Conservation (phyloP, 2,113 vertebrate species). For the Pipa parva region DNA sequence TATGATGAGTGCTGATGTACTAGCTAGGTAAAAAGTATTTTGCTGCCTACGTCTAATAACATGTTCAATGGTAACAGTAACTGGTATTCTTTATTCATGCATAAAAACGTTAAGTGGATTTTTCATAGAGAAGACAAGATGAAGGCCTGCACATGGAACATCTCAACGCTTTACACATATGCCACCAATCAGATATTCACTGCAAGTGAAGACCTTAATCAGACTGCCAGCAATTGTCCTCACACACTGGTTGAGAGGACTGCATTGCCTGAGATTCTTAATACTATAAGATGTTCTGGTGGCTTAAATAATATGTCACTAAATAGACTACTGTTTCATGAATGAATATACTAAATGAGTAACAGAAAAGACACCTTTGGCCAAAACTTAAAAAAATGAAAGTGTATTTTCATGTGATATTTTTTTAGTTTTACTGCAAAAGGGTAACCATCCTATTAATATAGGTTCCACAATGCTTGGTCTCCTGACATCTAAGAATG, state of each 20-base stretch:
- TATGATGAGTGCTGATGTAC: too few relatives aligned
- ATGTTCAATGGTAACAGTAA: too few relatives aligned
- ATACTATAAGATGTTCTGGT: slow-evolving; percentile 53
- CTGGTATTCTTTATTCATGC: too few relatives aligned
- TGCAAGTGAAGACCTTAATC: too few relatives aligned
- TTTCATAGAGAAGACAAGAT: too few relatives aligned
- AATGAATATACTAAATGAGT: slow-evolving; percentile 61
- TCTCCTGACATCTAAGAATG: slow-evolving; percentile 59
- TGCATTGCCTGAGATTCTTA: slow-evolving; percentile 50
- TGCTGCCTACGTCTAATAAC: too few relatives aligned
- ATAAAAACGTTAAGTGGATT: too few relatives aligned
- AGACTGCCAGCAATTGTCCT: slow-evolving; percentile 24
- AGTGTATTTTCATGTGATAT: slow-evolving; percentile 52
- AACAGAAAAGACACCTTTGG: slow-evolving; percentile 59
- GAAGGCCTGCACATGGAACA: too few relatives aligned
- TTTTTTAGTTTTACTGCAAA: slow-evolving; percentile 58
- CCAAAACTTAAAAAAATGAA: slow-evolving; percentile 54
- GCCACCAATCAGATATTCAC: too few relatives aligned
- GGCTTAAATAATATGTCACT: slow-evolving; percentile 53
- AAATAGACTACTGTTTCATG: slow-evolving; percentile 57
- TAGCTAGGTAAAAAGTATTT: too few relatives aligned
- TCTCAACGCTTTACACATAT: too few relatives aligned
- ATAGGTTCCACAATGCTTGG: slow-evolving; percentile 58
- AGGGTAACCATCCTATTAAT: slow-evolving; percentile 65
- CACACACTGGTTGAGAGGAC: too few relatives aligned